Percentiles rank a stretch among this genome's conserved stretches.
phyloP scores from a whole-genome alignment of 2,797 vertebrate species.

The Peromyscus nudipes region DNA sequence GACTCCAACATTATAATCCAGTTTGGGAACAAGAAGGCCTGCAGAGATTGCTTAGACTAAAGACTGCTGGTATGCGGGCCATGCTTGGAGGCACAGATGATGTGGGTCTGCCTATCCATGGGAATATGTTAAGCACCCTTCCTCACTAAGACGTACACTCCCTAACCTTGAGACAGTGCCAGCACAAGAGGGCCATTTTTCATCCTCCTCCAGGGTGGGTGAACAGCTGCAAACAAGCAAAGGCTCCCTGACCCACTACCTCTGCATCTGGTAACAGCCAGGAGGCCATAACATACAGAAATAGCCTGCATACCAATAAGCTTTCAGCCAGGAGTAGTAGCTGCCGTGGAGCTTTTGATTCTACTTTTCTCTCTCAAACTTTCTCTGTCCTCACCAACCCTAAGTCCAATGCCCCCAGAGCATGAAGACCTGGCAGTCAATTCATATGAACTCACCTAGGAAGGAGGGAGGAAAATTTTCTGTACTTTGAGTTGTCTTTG shows the following conservation, averaged over 20 bases:
- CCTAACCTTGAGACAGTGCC: background rate
- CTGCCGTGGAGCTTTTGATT: too few relatives aligned
- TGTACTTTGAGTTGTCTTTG: background rate
- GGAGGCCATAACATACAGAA: background rate
- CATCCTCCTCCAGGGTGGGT: background rate
- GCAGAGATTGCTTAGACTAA: background rate
- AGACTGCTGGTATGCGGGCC: background rate
- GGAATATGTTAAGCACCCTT: background rate
- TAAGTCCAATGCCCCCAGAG: background rate
- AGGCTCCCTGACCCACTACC: background rate
- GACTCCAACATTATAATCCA: background rate
- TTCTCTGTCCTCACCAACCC: background rate
- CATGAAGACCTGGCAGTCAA: background rate
- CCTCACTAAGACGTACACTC: background rate
- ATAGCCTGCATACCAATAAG: background rate
- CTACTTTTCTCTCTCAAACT: background rate
- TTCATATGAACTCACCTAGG: background rate
- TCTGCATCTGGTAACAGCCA: background rate
- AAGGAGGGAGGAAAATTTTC: background rate
- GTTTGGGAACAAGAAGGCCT: background rate
- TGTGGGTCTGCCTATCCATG: background rate
- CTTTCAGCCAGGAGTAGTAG: fast-evolving
- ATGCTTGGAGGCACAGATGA: too few relatives aligned
- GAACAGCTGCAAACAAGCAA: background rate
- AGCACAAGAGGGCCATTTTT: background rate